Evolutionary conservation across 2,888 invertebrate species (phyloP), one percentile per base, ranked within the genome.

Genomic region (Pantelozetes paolii): DNA sequence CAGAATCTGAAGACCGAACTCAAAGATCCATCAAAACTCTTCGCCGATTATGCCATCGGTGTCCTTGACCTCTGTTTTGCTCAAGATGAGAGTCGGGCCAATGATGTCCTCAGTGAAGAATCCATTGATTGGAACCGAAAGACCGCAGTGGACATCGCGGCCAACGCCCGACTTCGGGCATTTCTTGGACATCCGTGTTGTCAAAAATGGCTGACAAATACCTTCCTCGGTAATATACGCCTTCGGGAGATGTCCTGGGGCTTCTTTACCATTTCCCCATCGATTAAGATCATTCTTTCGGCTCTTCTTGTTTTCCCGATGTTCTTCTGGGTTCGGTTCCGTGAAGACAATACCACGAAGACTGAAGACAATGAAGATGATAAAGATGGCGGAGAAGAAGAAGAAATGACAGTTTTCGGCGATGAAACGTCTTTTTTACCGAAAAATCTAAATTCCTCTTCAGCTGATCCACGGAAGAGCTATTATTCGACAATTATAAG

Each of bases 151-250:
- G 82, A 83, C 77, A 80, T 83, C 15, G 82, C 83, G 20, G 81
- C 82, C 32, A 79, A 81, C 70, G 81, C 82, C 2, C 80, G 82
- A 71, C 82, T 82, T 77, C 80, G 81, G 32, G 80, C 80, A 54
- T 83, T 85, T 77, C 80, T 85, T 40, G 82, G 84, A 5, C 84
- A 85, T 77, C 83, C 83, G 8, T 83, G 83, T 75, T 84, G 84
- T 78, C 84, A 85, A 79, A 81, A 83, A 76, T 84, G 84, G 83
- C 80, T 84, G n/a, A 82, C 82, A 6, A 81, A 82, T 45, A 80
- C 82, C 70, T 82, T 84, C 75, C 81, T 79, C 72, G 83, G 83
- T 2, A 78, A 80, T 28, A 80, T 83, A 50, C 79, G 81, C 32
- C 79, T 83, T 5, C 79, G 81, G 48, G 82, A 82, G 48, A 77